Base-by-base conservation (phyloP, 2,888 invertebrate genomes). In the Endotricha flammealis region DNA sequence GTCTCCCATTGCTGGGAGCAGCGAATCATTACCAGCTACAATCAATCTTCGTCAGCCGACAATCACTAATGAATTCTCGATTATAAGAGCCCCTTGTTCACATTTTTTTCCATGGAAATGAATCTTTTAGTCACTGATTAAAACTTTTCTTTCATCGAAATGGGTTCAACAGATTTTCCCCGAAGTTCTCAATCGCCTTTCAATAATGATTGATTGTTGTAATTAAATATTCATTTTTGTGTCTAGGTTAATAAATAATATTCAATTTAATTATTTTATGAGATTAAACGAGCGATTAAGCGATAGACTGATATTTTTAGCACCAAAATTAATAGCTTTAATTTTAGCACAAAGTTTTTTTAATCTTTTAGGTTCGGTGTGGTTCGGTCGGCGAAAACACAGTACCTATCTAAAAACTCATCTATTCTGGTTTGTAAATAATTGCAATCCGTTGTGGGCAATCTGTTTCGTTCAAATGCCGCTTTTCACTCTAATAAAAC, bases 1-100 rank as follows among this genome's bases (percentile, higher is more conserved):
- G 42, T 43, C 41, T 34, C 37, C 32, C 41, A 37, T 48, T 40
- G 33, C 36, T 40, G 42, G 32, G 40, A 38, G 52, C 47, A 43
- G 43, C 32, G 43, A 49, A 54, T 54, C 47, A 52, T 54, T 52
- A 46, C 41, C 45, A 46, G 38, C 38, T 12, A 36, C 41, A 47
- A 58, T 56, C 56, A 53, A 58, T 58, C 58, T 54, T 41, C 24
- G 20, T 36, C 38, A 13, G 32, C 32, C 32, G 39, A 36, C 39
- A 38, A 46, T 48, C 46, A 38, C 32, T 45, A 45, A 52, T 52
- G 44, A 52, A 46, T 48, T 42, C 46, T 38, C 42, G 22, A 31
- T 43, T 42, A 47, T 38, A 44, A 36, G 38, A 40, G 41, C 37
- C 44, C 29, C 42, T 44, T 42, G 44, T 46, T 50, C 45, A 31